Conservation (phyloP, 2,113 vertebrate species). For the Urocitellus parryii region DNA sequence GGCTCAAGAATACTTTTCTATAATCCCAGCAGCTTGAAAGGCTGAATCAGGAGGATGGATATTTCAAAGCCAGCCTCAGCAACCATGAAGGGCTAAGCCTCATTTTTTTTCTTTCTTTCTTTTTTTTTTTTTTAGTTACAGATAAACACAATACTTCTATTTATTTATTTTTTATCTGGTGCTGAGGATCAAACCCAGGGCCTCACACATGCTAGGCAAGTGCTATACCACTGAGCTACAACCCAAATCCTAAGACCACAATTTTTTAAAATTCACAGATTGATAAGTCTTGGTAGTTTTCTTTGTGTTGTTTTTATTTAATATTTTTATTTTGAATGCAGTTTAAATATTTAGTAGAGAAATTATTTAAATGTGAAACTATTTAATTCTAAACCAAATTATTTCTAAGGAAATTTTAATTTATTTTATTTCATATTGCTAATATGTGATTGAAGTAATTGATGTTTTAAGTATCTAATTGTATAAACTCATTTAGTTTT, state of each 20-base stretch:
- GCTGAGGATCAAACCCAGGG: too few relatives aligned
- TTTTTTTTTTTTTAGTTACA: too few relatives aligned
- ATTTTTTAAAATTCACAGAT: background rate
- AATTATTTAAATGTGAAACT: background rate
- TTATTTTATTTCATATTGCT: background rate
- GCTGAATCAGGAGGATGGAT: too few relatives aligned
- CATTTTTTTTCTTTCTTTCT: too few relatives aligned
- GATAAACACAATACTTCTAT: too few relatives aligned
- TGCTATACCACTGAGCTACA: too few relatives aligned
- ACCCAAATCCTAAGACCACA: background rate
- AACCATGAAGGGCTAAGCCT: too few relatives aligned
- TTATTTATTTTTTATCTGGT: too few relatives aligned
- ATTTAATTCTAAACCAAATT: background rate
- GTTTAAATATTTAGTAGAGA: background rate
- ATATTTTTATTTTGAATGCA: background rate
- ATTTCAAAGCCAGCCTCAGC: too few relatives aligned
- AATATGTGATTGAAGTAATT: background rate
- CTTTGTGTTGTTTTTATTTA: background rate
- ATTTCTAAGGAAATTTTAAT: background rate
- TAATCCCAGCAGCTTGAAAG: too few relatives aligned
- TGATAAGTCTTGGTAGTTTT: background rate
- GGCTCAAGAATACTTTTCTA: too few relatives aligned
- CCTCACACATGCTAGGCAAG: too few relatives aligned
- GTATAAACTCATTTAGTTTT: background rate
- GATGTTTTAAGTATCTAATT: background rate